Base-by-base conservation (phyloP, 2,797 vertebrate species). In the Leptoclinus maculatus region DNA sequence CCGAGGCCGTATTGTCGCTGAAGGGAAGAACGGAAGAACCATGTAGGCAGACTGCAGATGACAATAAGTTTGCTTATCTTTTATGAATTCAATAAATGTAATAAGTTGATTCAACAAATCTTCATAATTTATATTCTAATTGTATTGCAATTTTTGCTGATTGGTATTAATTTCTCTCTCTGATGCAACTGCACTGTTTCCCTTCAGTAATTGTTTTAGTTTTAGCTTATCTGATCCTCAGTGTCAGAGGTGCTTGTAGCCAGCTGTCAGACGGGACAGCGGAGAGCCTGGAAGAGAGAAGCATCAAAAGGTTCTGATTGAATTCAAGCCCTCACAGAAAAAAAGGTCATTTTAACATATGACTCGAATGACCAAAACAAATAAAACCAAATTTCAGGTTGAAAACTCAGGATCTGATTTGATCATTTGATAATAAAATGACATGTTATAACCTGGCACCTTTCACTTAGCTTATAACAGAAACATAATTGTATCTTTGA, bases 231-330 rank as follows among this genome's bases (percentile, higher is more conserved):
- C 70, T 83, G 77, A 80, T 87, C 84, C 84, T 83, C 68, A 78
- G 84, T 86, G 93, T 94, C 91, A 90, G 90, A 90, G 91, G 68
- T 71, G 51, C 94, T 92, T 53, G 78, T 81, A 80, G 91, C 89
- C 95, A 96, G 95, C 94, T 95, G 95, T 92, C 53, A 25, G 87
- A 79, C 92, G 87, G 85, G 90, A 86, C 77, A 84, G 89, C 83
- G 85, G 89, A 93, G 83, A 51, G 45, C 81, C 79, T 76, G 79
- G 62, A 83, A n/a, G n/a, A 17, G n/a, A 32, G 34, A 36, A 57
- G 49, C 29, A 29, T 51, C 79, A 59, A 27, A 59, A 70, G 56
- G 11, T 2, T 45, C 41, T 34, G n/a, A 74, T 71, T 7, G 0
- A 69, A 81, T 79, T 83, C 27, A 83, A 81, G 39, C 49, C 69